Evolutionary conservation across 2,888 invertebrate species (phyloP).

Genomic region (Mantis religiosa): DNA sequence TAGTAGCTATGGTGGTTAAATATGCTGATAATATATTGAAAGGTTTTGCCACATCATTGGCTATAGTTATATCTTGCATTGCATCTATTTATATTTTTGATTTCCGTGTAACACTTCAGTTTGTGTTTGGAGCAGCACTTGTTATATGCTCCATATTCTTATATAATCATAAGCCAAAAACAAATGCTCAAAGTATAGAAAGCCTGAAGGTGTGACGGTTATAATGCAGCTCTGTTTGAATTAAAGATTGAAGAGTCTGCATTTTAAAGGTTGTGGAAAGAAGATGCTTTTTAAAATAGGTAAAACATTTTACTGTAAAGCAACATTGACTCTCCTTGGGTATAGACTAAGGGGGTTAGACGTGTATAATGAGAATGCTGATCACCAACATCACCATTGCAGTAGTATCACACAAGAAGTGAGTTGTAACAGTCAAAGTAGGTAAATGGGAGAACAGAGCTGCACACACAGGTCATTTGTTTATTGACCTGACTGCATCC

Average conservation of each 20-base stretch:
- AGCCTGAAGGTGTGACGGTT: not conserved
- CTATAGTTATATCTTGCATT: constrained; percentile 91
- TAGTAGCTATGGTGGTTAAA: constrained; percentile 97
- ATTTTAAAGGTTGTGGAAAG: not conserved
- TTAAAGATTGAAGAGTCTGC: not conserved
- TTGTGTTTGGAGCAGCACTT: constrained; percentile 75
- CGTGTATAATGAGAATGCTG: no score
- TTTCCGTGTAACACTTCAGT: constrained; percentile 82
- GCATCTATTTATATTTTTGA: constrained; percentile 90
- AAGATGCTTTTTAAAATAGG: not conserved
- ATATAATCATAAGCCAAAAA: constrained; percentile 75
- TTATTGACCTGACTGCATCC: no score
- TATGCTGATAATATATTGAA: constrained; percentile 99
- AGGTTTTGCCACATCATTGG: constrained; percentile 96
- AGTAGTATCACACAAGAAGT: no score
- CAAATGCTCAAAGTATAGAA: not conserved
- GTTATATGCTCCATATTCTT: constrained; percentile 94
- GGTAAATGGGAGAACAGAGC: no score
- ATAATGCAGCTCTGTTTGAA: not conserved
- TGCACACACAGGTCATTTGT: no score
- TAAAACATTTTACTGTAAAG: no score
- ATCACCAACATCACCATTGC: no score
- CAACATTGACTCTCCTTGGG: no score
- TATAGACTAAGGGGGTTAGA: no score
- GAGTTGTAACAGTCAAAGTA: no score